Conservation (phyloP, 1,140 invertebrate species). For the Ericerus pela region DNA sequence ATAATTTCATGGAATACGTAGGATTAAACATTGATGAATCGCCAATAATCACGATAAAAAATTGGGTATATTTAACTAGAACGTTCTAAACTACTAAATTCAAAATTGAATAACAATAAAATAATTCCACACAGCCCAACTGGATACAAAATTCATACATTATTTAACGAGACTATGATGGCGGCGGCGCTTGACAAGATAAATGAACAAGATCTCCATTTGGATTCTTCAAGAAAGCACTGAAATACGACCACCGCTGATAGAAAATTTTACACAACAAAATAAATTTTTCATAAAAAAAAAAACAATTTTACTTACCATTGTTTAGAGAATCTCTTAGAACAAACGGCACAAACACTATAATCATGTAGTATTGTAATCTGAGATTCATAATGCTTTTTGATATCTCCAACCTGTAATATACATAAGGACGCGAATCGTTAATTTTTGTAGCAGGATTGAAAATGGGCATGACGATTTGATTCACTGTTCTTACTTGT, state of each 20-base stretch:
- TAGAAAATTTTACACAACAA: conserved; percentile 2
- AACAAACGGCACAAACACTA: conserved; percentile 78
- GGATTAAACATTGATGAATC: too few relatives aligned
- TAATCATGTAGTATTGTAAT: conserved; percentile 68
- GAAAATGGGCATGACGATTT: conserved; percentile 16
- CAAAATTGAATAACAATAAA: too few relatives aligned
- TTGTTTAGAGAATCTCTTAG: conserved; percentile 78
- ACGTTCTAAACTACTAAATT: too few relatives aligned
- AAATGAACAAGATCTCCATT: conserved; percentile 86
- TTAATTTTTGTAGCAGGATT: conserved; percentile 21
- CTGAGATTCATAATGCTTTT: conserved; percentile 63
- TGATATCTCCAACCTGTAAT: conserved; percentile 53
- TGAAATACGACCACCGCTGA: conserved; percentile 32
- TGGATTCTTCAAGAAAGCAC: conserved; percentile 80
- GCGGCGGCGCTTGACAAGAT: conserved; percentile 57
- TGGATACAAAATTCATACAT: too few relatives aligned
- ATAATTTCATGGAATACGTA: too few relatives aligned
- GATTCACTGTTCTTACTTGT: conserved; percentile 34
- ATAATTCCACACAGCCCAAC: too few relatives aligned
- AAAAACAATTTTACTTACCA: conserved; percentile 38
- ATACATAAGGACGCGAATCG: conserved; percentile 17
- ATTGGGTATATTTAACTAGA: too few relatives aligned
- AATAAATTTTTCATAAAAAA: conserved; percentile 15
- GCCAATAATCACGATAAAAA: too few relatives aligned
- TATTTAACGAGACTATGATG: too few relatives aligned